Evolutionary conservation across 30 jellyfish, hydroid and myxozoan genomes (phyloP).

Genomic region (Aurelia aurita): DNA sequence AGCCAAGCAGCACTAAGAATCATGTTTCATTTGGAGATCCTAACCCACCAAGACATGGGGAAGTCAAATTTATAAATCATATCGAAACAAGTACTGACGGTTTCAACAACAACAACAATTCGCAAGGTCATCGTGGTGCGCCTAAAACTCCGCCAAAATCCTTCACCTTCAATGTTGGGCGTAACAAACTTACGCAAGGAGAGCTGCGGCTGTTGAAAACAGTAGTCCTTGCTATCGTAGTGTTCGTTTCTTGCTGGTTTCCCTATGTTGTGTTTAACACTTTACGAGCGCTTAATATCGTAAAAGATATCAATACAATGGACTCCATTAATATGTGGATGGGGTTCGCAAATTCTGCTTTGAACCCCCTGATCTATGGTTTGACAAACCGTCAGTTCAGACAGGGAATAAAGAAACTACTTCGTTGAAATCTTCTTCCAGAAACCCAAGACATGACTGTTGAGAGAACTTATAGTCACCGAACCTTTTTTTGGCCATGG

Average conservation of each 20-base stretch:
- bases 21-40: too few relatives aligned
- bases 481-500: too few relatives aligned
- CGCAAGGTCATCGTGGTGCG: too few relatives aligned
- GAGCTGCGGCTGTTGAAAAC: constrained; percentile 64
- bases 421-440: too few relatives aligned
- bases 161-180: not conserved
- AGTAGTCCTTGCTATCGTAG: constrained; percentile 53
- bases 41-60: too few relatives aligned
- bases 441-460: too few relatives aligned
- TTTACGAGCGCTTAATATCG: constrained; percentile 32
- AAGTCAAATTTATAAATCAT: too few relatives aligned
- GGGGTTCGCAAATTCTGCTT: constrained; percentile 84
- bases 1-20: too few relatives aligned
- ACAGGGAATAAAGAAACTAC: constrained; percentile 38
- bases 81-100: too few relatives aligned
- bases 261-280: constrained; percentile 77
- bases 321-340: constrained; percentile 89
- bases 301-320: constrained; percentile 49
- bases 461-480: too few relatives aligned
- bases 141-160: not conserved
- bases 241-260: constrained; percentile 80
- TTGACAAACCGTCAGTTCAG: constrained; percentile 78
- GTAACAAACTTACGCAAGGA: not conserved
- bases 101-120: too few relatives aligned
- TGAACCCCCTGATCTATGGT: constrained; percentile 87